Evolutionary conservation across 2,797 vertebrate genomes (phyloP), one percentile per base, ranked within the genome.

Genomic region (Caiman crocodilus): DNA sequence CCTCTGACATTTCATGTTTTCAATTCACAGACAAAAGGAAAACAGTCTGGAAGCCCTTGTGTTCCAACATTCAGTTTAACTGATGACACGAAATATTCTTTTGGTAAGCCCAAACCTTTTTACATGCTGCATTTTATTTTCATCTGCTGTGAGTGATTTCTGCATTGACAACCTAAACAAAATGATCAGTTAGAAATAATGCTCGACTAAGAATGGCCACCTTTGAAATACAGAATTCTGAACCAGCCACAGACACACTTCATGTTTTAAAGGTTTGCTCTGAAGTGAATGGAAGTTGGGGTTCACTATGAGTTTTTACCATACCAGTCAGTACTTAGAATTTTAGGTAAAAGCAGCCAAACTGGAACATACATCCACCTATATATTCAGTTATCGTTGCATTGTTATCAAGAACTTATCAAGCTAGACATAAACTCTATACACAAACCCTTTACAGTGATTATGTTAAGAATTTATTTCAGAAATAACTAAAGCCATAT

Each of bases 11-110:
- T 76, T 76, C 79, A 81, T 88, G 5, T 85, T 60, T 84, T 86
- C 50, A 86, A 32, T 94, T 88, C 88, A 87, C 13, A 89, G 26
- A 55, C 2, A 87, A 91, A 94, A 26, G 50, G 10, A 21, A 90
- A 94, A 89, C 63, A 28, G 14, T 6, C 91, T 85, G 35, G 92
- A 91, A 93, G 6, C 2, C 26, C 7, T 8, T 59, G 2, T 23
- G 3, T 67, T 87, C 95, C 64, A 78, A 55, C 63, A 90, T 50
- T 25, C 58, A 60, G 4, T 94, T 94, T 88, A 10, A 87, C 4
- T 67, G n/a, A 87, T 85, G 55, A 3, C 26, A 74, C 4, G 83
- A 95, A 82, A 4, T 7, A 79, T 26, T 63, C 4, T 63, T 95
- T 92, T 15, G 88, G 32, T 86, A 73, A 91, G 67, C 3, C 42